Conservation (phyloP, 2,113 vertebrate species). For the cat (Felis catus) region F.catus_Fca126_mat1.0 CM031423.1:47772001-47772500, state of each 20-base stretch:
- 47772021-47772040: conserved; percentile 11
- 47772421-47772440: background rate
- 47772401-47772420: background rate
- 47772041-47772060: conserved; percentile 34
- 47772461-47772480: background rate
- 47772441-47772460: background rate
- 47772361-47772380: background rate
- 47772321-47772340: background rate
- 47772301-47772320: background rate
- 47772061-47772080: conserved; percentile 45
- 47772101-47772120: conserved; percentile 29
- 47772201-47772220: conserved; percentile 34
- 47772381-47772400: background rate
- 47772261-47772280: conserved; percentile 50
- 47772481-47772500: background rate
- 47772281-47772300: background rate
- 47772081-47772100: conserved; percentile 52
- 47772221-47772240: background rate
- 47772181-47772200: conserved; percentile 65
- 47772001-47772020: conserved; percentile 27
- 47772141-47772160: conserved; percentile 73
- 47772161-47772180: conserved; percentile 51
- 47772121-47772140: conserved; percentile 58
- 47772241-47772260: conserved; percentile 58
- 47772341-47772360: background rate